Evolutionary conservation across 2,888 invertebrate genomes (phyloP), one percentile per base, ranked within the genome.

Genomic region (Dilophus febrilis): DNA sequence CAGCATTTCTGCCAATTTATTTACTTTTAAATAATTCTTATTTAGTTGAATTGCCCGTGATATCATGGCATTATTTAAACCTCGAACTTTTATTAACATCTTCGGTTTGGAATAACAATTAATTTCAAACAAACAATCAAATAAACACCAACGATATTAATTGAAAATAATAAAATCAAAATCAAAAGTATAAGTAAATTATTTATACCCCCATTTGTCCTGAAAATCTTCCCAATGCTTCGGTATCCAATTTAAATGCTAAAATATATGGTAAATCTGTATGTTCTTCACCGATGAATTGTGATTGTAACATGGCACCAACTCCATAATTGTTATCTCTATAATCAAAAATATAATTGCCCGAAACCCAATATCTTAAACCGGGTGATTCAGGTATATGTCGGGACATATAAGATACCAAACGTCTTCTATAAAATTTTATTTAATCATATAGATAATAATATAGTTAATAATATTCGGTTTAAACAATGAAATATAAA

Each of bases 331-430:
- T 68, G 1, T 69, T 68, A 49, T 77, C 74, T n/a, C 73, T 71
- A 49, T 72, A 74, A 44, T 77, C 79, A 47, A 78, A 67, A 41
- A 81, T 67, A 51, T 77, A 77, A 56, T 80, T 80, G 22, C 77
- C 79, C 0, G 79, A 79, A 0, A 74, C 70, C 70, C 79, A 75
- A 48, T 70, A 70, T 5, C 70, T 64, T 10, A 60, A 55, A 2
- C 65, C 64, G 7, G 68, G 66, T 0, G 72, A 70, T 47, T 68
- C 66, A 0, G 68, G 65, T 37, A 79, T 64, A 47, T 77, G 69
- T 26, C 73, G 71, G 3, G 70, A 66, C 44, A 81, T 68, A 49
- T 78, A 77, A 0, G 74, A 71, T 0, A 77, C 68, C 47, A 74
- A 68, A 43, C 68, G 68, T 1, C 75, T 70, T 27, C 79, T 79